phyloP scores from a whole-genome alignment of 1,140 invertebrate genomes.

The Daktulosphaira vitifoliae region DNA sequence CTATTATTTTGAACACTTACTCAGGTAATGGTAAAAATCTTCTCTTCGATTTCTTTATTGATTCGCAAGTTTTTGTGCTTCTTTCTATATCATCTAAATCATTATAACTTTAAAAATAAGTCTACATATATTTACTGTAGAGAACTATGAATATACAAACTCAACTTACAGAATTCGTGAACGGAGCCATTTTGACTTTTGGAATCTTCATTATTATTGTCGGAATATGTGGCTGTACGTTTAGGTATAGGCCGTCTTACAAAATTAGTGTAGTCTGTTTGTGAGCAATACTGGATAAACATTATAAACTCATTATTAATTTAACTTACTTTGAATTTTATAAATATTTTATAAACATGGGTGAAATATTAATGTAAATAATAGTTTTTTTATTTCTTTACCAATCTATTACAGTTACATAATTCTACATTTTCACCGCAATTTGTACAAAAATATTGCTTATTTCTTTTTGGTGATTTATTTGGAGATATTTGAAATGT shows the following conservation, averaged over 20 bases:
- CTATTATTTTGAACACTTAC: no score
- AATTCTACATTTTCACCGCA: slow-evolving; percentile 14
- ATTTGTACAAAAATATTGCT: slow-evolving; percentile 16
- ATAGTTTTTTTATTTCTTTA: background rate
- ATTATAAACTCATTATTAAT: no score
- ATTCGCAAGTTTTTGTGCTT: slow-evolving; percentile 19
- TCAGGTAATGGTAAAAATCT: slow-evolving; percentile 15
- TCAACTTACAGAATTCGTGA: slow-evolving; percentile 12
- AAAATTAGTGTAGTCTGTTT: slow-evolving; percentile 8
- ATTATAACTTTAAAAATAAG: no score
- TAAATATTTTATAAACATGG: no score
- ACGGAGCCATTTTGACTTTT: slow-evolving; percentile 8
- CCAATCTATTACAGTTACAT: slow-evolving; percentile 18
- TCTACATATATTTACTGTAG: no score
- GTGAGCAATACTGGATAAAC: slow-evolving; percentile 8
- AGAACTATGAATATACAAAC: no score
- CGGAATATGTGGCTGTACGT: background rate
- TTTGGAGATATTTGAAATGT: slow-evolving; percentile 30
- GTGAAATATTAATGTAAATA: no score
- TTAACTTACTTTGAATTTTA: no score
- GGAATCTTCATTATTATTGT: slow-evolving; percentile 5
- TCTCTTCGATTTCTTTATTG: background rate
- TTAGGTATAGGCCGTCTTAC: slow-evolving; percentile 1
- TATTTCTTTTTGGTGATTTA: slow-evolving; percentile 30
- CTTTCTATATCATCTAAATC: slow-evolving; percentile 14